Evolutionary conservation across 1,140 invertebrate genomes (phyloP), one percentile per base, ranked within the genome.

Genomic region (Drosophila tristis): DNA sequence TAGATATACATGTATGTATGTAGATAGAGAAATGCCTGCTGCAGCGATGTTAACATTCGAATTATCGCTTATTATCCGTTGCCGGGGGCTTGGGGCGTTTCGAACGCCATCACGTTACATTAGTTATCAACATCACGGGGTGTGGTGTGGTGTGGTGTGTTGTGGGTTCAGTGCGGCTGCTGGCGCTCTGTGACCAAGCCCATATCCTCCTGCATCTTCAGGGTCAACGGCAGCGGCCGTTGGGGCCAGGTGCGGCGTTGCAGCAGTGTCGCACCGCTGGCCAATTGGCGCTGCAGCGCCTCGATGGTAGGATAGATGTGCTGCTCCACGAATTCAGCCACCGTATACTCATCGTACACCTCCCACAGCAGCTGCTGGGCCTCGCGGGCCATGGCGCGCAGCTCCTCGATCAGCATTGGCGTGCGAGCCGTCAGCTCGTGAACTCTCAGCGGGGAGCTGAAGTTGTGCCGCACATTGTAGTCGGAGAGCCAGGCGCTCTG

Each of bases 391-490:
- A 97, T 92, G 3, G 93, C 93, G 31, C 93, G 84, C 39, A 95
- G 80, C 43, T 94, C 93, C 80, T 95, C 93, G 66, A 95, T 95
- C 13, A 95, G 87, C 39, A 93, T 93, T 11, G 95, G 94, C 51
- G 96, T 93, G 53, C 96, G 95, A 7, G 90, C 84, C 16, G 95
- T 94, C 20, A 95, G 93, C 80, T 95, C 95, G 62, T 96, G 95
- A 0, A 97, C 93, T 8, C 96, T 93, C 68, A 95, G 93, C 0
- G 96, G 95, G 67, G 94, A 95, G 4, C 96, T 95, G 72, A 95
- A 97, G 71, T 95, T 96, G 74, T 96, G 94, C n/a, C 95, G 94
- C 1, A 96, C 92, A 87, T 97, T 97, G 80, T 97, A 97, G 5
- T 95, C 93, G 6, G 96, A 97, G 76, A 97, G 92, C 96, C 96